phyloP scores from a whole-genome alignment of 92 coral and sea anemone species.

The Desmophyllum pertusum region DNA sequence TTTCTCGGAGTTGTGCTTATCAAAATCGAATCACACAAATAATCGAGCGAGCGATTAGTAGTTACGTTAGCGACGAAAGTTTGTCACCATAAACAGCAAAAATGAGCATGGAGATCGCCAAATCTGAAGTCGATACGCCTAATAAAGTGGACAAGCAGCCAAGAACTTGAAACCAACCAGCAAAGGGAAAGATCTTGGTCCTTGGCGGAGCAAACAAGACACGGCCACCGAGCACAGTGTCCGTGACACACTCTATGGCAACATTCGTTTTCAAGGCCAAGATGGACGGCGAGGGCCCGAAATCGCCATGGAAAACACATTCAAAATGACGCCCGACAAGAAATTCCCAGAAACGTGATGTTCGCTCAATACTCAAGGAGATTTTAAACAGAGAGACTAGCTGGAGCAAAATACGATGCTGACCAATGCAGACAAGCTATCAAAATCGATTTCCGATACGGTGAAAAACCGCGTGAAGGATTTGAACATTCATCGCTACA shows the following conservation, averaged over 20 bases:
- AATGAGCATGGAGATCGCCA: slow-evolving; percentile 52
- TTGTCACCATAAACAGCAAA: not conserved
- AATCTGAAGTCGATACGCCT: slow-evolving; percentile 27
- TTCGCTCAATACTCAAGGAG: slow-evolving; percentile 72
- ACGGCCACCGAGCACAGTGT: slow-evolving; percentile 47
- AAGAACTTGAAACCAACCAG: slow-evolving; percentile 61
- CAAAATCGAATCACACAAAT: slow-evolving; percentile 21
- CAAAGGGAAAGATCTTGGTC: slow-evolving; percentile 51
- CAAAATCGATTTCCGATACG: slow-evolving; percentile 85
- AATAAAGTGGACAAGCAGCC: slow-evolving; percentile 72
- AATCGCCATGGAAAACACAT: slow-evolving; percentile 73
- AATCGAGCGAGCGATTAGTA: not conserved
- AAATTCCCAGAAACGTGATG: slow-evolving; percentile 80
- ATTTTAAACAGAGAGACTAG: slow-evolving; percentile 76
- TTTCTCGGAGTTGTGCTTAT: not conserved
- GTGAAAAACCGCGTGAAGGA: slow-evolving; percentile 82
- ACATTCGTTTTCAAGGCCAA: slow-evolving; percentile 61
- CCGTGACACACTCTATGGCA: slow-evolving; percentile 53
- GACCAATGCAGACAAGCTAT: slow-evolving; percentile 83
- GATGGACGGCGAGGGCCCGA: slow-evolving; percentile 64
- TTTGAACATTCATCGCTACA: slow-evolving; percentile 83
- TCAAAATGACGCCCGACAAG: slow-evolving; percentile 74
- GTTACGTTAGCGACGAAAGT: not conserved
- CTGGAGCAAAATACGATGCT: slow-evolving; percentile 81
- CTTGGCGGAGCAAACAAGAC: slow-evolving; percentile 22